Evolutionary conservation across 2,113 vertebrate genomes (phyloP), one percentile per base, ranked within the genome.

Genomic region (Gallinago media): DNA sequence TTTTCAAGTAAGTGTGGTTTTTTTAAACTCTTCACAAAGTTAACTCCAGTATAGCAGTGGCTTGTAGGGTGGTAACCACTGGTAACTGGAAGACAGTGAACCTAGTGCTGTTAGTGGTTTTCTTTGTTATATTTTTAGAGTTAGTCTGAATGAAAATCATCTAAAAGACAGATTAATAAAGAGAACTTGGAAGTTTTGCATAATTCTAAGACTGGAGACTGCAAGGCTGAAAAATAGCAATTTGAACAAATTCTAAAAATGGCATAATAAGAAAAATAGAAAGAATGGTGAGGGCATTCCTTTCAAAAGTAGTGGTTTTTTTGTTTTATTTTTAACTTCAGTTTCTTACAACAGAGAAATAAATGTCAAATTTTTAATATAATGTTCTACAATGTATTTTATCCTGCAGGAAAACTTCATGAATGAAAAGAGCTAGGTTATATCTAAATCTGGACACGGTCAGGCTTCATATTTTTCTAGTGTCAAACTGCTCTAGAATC

Each of bases 81-180:
- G 52, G 83, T 94, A 93, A 89, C 88, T 97, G 96, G 94, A 91
- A 91, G 94, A 91, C 73, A 94, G 94, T 66, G 68, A 94, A 78
- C 59, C 38, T 79, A 78, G 87, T 93, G 92, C 89, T 97, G 70
- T 78, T 85, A 79, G 89, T 95, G 95, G 88, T 95, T 96, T 97
- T 71, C 97, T 96, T 96, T 91, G 85, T 95, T 93, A 62, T 95
- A 94, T 97, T 97, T 98, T 97, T 97, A 96, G 96, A 95, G 80
- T 83, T 55, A 89, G 49, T 92, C 96, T 97, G 82, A 74, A 81
- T 72, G 49, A 93, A 88, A 84, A 76, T 94, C 40, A 96, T 96
- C 49, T 56, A 65, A 94, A 96, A 87, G 72, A 80, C n/a, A 67
- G 29, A 55, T 86, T 96, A 92, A 90, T 91, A 92, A 89, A 79